Evolutionary conservation across 2,797 vertebrate genomes (phyloP).

Genomic region (Crenuchus spilurus): DNA sequence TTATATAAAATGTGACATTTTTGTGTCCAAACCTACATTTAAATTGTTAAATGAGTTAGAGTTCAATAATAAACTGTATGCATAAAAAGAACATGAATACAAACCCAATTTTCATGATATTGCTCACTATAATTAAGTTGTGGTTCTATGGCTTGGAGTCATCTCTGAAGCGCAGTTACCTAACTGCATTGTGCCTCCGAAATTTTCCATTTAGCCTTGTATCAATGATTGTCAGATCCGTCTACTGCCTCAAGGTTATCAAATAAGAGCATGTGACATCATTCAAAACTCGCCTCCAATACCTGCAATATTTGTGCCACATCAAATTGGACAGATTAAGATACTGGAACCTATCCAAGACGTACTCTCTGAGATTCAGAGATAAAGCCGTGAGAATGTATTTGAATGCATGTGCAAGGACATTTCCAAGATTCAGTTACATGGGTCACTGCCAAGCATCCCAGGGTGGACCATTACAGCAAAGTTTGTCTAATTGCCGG

Average conservation of each 20-base stretch:
- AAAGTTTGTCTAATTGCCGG: neutral
- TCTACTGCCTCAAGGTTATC: conserved; percentile 22
- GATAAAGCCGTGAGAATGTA: too few species aligned
- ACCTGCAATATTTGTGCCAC: neutral
- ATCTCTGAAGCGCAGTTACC: neutral
- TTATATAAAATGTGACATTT: too few species aligned
- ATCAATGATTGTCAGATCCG: conserved; percentile 40
- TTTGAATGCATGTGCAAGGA: neutral
- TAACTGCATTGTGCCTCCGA: neutral
- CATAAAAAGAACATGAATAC: too few species aligned
- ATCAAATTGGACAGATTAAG: neutral
- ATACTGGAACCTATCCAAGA: neutral
- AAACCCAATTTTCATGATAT: neutral
- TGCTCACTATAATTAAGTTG: neutral
- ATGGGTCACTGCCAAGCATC: neutral
- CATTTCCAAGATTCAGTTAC: neutral
- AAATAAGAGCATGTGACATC: conserved; percentile 20
- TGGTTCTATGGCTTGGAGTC: neutral
- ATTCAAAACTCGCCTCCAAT: neutral
- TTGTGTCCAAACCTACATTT: too few species aligned
- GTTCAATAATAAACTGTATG: too few species aligned
- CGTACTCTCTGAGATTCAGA: neutral
- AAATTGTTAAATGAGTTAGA: too few species aligned
- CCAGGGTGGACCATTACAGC: neutral
- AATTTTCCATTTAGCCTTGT: conserved; percentile 23